A percentile compares a stretch with the other conserved stretches of the same genome.
phyloP scores from a whole-genome alignment of 1,140 invertebrate genomes.

The Drosophila gunungcola region DNA sequence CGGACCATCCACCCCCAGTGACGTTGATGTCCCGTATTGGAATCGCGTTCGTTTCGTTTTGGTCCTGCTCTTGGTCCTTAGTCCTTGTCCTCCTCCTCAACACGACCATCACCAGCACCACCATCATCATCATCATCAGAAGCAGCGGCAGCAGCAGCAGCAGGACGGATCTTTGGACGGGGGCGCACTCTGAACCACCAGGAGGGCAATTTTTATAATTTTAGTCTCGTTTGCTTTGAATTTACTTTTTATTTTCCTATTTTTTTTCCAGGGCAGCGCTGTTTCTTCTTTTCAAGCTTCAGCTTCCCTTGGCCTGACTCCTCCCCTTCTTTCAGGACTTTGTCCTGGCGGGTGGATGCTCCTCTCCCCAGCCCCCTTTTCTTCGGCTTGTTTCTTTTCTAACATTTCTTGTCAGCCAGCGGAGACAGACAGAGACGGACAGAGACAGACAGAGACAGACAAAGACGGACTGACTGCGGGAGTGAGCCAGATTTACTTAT shows the following conservation, averaged over 20 bases:
- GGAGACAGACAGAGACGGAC: conserved; percentile 30
- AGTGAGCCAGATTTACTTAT: conserved; percentile 61
- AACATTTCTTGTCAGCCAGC: conserved; percentile 65
- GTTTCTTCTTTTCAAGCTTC: conserved; percentile 34
- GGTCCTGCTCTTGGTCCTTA: conserved; percentile 17
- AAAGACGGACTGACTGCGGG: not conserved
- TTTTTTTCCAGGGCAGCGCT: conserved; percentile 14
- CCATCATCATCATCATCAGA: not conserved
- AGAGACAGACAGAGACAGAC: not conserved
- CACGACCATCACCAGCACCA: conserved; percentile 25
- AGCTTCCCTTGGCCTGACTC: conserved; percentile 61
- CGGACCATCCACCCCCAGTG: conserved; percentile 67
- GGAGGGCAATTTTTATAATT: conserved; percentile 84
- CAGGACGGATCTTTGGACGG: conserved; percentile 4
- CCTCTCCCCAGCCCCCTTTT: conserved; percentile 4
- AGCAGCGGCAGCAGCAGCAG: conserved; percentile 4
- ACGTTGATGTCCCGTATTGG: conserved; percentile 84
- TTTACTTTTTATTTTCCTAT: conserved; percentile 73
- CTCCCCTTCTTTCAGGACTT: conserved; percentile 52
- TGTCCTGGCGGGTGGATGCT: conserved; percentile 54
- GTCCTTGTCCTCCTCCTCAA: conserved; percentile 18
- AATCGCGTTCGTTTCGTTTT: conserved; percentile 77
- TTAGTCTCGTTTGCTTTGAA: conserved; percentile 84
- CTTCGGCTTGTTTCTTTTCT: conserved; percentile 56
- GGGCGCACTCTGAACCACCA: conserved; percentile 67